Percentiles rank a stretch among this genome's conserved stretches.
These are phyloP conservation scores for Pyrocephalus nanus DNA, from an alignment of 2,797 vertebrate species.

Conservation along the genomic window DNA sequence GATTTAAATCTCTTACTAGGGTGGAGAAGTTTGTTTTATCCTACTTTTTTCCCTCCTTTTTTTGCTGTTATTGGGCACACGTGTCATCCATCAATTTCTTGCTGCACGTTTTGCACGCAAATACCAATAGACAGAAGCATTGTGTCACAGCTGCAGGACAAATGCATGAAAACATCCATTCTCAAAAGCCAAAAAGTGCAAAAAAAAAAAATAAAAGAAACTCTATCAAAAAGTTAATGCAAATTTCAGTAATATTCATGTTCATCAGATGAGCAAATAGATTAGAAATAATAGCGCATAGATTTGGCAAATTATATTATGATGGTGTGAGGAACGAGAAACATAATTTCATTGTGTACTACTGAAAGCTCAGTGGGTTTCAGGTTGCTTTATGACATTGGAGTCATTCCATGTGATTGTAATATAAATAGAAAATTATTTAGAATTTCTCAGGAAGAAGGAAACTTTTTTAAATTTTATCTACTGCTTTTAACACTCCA, in stretches of 20 bases:
- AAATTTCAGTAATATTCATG: not conserved
- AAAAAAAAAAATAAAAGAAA: not conserved
- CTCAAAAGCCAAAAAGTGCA: not conserved
- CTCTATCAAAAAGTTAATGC: not conserved
- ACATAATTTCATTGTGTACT: not conserved
- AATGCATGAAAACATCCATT: not conserved
- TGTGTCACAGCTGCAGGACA: slow-evolving; percentile 30
- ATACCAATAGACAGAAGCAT: not conserved
- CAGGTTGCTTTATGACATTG: not conserved
- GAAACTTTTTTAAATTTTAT: not conserved
- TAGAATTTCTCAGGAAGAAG: not conserved
- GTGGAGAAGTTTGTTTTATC: slow-evolving; percentile 55
- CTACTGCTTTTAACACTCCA: not conserved
- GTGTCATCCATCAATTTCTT: slow-evolving; percentile 17
- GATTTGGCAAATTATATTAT: not conserved
- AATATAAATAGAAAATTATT: not conserved
- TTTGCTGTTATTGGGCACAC: not conserved
- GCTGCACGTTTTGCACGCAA: slow-evolving; percentile 21
- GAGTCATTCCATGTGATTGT: not conserved
- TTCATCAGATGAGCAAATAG: not conserved
- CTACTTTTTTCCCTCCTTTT: not conserved
- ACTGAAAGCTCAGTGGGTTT: not conserved
- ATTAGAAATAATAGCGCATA: not conserved
- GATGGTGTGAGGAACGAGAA: not conserved
- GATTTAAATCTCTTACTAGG: slow-evolving; percentile 46